These are phyloP conservation scores for Ceratosolen fusciceps DNA, from an alignment of 1,140 invertebrate species.

Conservation along the genomic window DNA sequence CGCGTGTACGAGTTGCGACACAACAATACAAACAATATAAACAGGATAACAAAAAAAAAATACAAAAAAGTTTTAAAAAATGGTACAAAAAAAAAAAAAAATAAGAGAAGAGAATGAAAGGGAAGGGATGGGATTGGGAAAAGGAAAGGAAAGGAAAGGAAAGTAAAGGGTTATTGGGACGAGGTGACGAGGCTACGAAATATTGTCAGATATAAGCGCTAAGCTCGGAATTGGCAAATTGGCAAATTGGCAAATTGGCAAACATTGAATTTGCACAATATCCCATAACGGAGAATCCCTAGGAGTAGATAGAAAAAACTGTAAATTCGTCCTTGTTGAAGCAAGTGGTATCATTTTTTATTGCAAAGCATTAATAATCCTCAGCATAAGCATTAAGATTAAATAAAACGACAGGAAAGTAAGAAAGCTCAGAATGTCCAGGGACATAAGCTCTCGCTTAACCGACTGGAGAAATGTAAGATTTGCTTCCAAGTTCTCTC, in stretches of 20 bases:
- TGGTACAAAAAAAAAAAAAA: conserved; percentile 31
- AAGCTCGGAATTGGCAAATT: conserved; percentile 17
- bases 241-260: no score
- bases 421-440: conserved; percentile 44
- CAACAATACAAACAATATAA: neutral
- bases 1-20: no score
- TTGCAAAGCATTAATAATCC: conserved; percentile 39
- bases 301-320: conserved; percentile 30
- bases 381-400: conserved; percentile 46
- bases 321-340: conserved; percentile 47
- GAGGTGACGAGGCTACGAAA: conserved; percentile 32
- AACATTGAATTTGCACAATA: no score
- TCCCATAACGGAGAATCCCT: no score
- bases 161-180: conserved; percentile 32
- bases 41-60: no score
- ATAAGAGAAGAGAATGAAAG: no score
- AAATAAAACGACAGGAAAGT: no score
- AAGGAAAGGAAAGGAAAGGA: conserved; percentile 16
- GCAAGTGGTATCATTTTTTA: conserved; percentile 40
- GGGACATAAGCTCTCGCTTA: conserved; percentile 56
- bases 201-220: conserved; percentile 29
- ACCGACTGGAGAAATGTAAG: conserved; percentile 61
- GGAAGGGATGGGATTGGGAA: no score
- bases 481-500: conserved; percentile 69
- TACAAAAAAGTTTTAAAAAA: no score